These are phyloP conservation scores for Trichonephila clavipes DNA, from an alignment of 1,140 invertebrate species.

Conservation along the genomic window DNA sequence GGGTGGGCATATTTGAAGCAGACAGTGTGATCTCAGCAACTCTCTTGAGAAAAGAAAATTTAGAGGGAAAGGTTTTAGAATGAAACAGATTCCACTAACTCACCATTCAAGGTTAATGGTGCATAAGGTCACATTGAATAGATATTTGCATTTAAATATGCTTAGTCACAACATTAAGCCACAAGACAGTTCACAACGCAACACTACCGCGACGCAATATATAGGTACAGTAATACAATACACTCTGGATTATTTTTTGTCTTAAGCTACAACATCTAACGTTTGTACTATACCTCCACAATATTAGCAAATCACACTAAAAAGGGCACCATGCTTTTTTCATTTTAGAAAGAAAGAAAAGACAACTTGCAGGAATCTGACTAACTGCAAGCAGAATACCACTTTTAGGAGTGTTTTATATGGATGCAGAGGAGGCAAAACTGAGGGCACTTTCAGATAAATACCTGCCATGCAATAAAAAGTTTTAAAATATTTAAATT, in stretches of 20 bases:
- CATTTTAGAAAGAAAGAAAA: constrained; percentile 40
- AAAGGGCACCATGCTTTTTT: constrained; percentile 65
- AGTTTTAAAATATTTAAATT: too few species aligned
- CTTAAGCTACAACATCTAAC: constrained; percentile 68
- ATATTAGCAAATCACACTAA: constrained; percentile 76
- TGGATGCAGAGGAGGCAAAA: constrained; percentile 10
- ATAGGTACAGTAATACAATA: constrained; percentile 74
- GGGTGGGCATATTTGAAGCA: constrained; percentile 47
- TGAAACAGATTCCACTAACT: constrained; percentile 47
- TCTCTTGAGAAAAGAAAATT: constrained; percentile 43
- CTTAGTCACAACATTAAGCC: constrained; percentile 74
- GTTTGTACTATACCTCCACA: constrained; percentile 76
- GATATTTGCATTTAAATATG: constrained; percentile 73
- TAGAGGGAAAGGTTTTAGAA: constrained; percentile 35
- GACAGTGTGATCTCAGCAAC: constrained; percentile 62
- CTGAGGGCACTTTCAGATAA: not conserved
- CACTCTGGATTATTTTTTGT: constrained; percentile 69
- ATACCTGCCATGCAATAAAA: too few species aligned
- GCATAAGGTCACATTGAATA: constrained; percentile 69
- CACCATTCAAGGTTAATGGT: constrained; percentile 59
- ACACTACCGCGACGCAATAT: constrained; percentile 70
- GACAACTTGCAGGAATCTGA: constrained; percentile 58
- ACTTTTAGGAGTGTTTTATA: constrained; percentile 40
- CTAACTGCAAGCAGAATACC: constrained; percentile 63
- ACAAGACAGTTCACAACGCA: constrained; percentile 72